A percentile compares a stretch with the other conserved stretches of the same genome.
These are phyloP conservation scores for Agrochola lychnidis DNA, from an alignment of 2,888 invertebrate genomes.

Conservation along the genomic window DNA sequence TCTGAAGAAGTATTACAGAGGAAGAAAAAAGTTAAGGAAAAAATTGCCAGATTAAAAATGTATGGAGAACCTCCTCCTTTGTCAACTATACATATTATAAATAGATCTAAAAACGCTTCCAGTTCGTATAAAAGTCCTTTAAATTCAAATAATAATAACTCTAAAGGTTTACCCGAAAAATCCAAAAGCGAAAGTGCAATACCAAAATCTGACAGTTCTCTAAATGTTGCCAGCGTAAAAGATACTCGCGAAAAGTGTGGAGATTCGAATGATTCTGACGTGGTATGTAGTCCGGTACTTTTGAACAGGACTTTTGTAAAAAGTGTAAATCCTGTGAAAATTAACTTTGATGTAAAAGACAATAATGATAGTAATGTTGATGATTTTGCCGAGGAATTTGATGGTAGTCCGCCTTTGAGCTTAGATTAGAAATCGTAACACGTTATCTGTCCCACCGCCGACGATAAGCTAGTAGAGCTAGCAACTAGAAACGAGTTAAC, in stretches of 20 bases:
- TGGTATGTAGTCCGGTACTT: conserved; percentile 74
- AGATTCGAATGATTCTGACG: conserved; percentile 40
- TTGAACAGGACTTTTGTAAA: conserved; percentile 76
- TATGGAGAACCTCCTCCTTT: conserved; percentile 90
- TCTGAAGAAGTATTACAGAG: conserved; percentile 76
- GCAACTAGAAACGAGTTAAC: too few relatives aligned
- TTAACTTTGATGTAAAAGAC: conserved; percentile 66
- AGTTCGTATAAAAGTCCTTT: conserved; percentile 85
- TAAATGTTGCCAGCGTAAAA: conserved; percentile 70
- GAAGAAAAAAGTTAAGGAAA: conserved; percentile 80
- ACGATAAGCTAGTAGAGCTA: too few relatives aligned
- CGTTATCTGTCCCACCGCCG: not conserved
- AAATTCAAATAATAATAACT: conserved; percentile 62
- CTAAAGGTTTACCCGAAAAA: conserved; percentile 18
- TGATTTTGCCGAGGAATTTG: conserved; percentile 85
- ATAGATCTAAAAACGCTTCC: conserved; percentile 79
- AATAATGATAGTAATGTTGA: conserved; percentile 71
- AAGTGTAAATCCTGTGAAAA: conserved; percentile 77
- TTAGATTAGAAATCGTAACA: conserved; percentile 74
- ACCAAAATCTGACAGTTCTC: conserved; percentile 51
- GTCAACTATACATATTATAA: conserved; percentile 86
- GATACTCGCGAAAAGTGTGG: conserved; percentile 63
- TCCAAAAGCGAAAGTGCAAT: conserved; percentile 9
- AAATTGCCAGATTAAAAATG: conserved; percentile 87
- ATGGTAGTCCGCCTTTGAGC: conserved; percentile 85